Base-by-base conservation (phyloP, 2,797 vertebrate genomes). In the Urophycis tenuis region DNA sequence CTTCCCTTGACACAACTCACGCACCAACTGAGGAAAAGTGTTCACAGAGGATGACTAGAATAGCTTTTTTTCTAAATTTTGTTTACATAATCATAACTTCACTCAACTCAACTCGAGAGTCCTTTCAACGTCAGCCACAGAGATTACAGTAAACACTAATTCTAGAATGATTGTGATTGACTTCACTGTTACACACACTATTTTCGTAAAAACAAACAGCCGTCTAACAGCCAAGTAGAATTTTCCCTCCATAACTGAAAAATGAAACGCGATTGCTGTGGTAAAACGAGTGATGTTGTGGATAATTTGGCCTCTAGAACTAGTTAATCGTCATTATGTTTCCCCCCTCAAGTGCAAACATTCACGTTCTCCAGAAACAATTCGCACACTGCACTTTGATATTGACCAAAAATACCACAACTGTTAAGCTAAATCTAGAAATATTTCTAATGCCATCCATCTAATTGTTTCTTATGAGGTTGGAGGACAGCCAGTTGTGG, bases 271-370 rank as follows among this genome's bases (percentile, higher is more conserved):
- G 49, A 64, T 29, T 14, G 10, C 49, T 70, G 76, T 74, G 25
- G 76, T 36, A 78, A 71, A 78, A n/a, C 11, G 17, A 9, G 73
- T 78, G 81, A 82, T 70, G 73, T 35, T 69, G 75, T 39, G 78
- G 34, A 80, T 89, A 81, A 82, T 89, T 91, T 90, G 89, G 90
- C 89, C 87, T 87, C 88, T 79, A 82, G 83, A 88, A 49, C 15
- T n/a, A 60, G 53, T 60, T 60, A 22, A 60, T n/a, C 36, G 3
- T 35, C 34, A 35, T 35, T 35, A 19, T 49, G 45, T 22, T 84
- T 12, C 81, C 82, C 29, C 79, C 73, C 36, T 76, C 34, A 82
- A 85, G 84, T 76, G 84, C 89, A 87, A 86, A 90, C 81, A 85
- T 87, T 89, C 86, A 87, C 73, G 29, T 81, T 81, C 78, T 81